Base-by-base conservation (phyloP, 2,797 vertebrate species). In the Fistularia tabacaria region DNA sequence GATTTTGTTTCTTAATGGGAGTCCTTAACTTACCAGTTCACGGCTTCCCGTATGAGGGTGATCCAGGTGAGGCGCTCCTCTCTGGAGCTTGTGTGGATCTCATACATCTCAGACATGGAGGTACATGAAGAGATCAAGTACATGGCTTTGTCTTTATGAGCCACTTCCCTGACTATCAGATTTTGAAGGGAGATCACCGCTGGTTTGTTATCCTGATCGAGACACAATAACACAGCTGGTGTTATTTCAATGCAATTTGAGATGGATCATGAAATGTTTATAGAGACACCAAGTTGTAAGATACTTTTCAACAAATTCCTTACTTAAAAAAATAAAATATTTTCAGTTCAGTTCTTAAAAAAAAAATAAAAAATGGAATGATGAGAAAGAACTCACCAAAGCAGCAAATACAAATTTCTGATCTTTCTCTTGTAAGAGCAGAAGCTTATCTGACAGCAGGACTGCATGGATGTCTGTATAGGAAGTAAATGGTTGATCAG, bases 371-470 rank as follows among this genome's bases (percentile, higher is more conserved):
- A 12, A 6, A 44, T 13, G n/a, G 15, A 36, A 2, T 3, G 7
- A 6, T 14, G 49, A 10, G 14, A 1, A 1, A 38, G 36, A 57
- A 75, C 94, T 67, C 84, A 98, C 97, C 93, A 96, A 74, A 7
- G 93, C 85, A n/a, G 93, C 93, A 73, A 98, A 98, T 0, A 85
- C 59, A 0, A 94, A 88, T 76, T 94, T 96, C 87, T 98, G 96
- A 73, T 99, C 97, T 66, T 98, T 99, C 62, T 99, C 97, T 81
- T 98, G 96, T n/a, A 99, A 74, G 11, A 99, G 88, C 67, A 99
- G 66, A n/a, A 99, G 85, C 8, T 94, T 86, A 10, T 99, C 95
- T 0, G 93, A 91, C 73, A 99, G 73, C 69, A 99, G 85, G 76
- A 99, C 91, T 7, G 91, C 93, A 3, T 93, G 85, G 57, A 98